Evolutionary conservation across 2,888 invertebrate species (phyloP).

Genomic region (Tenthredo scrophulariae): DNA sequence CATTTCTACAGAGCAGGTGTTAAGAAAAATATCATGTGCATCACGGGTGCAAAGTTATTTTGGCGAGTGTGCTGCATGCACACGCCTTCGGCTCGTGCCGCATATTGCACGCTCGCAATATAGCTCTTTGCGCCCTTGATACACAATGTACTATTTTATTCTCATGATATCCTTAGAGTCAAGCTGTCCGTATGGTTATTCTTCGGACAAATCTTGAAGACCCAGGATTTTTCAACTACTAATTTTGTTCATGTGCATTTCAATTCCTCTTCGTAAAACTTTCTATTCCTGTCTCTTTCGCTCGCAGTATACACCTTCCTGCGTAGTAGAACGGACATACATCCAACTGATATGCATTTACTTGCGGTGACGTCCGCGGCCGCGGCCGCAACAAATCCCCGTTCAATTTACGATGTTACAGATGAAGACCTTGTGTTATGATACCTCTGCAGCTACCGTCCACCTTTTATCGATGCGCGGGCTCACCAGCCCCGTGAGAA

Average conservation of each 20-base stretch:
- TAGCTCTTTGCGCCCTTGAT: too few species aligned
- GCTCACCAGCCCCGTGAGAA: constrained; percentile 47
- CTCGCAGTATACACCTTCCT: not conserved
- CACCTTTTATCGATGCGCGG: constrained; percentile 50
- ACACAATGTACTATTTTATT: too few species aligned
- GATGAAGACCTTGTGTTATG: constrained; percentile 66
- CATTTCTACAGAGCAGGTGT: too few species aligned
- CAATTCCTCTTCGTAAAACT: not conserved
- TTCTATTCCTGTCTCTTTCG: not conserved
- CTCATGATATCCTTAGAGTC: not conserved
- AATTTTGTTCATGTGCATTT: not conserved
- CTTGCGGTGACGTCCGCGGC: constrained; percentile 70
- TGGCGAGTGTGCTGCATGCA: too few species aligned
- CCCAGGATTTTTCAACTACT: not conserved
- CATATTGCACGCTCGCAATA: too few species aligned
- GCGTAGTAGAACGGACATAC: constrained; percentile 23
- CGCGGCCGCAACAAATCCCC: constrained; percentile 72
- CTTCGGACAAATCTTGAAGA: not conserved
- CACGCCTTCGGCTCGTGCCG: too few species aligned
- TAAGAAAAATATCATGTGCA: too few species aligned
- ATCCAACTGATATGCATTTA: constrained; percentile 68
- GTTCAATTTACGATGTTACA: constrained; percentile 75
- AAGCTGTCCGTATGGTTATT: not conserved
- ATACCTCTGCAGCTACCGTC: constrained; percentile 26
- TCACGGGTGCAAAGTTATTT: too few species aligned